A percentile compares a stretch with the other conserved stretches of the same genome.
phyloP scores from a whole-genome alignment of 2,797 vertebrate genomes.

The Macrochelys suwanniensis region DNA sequence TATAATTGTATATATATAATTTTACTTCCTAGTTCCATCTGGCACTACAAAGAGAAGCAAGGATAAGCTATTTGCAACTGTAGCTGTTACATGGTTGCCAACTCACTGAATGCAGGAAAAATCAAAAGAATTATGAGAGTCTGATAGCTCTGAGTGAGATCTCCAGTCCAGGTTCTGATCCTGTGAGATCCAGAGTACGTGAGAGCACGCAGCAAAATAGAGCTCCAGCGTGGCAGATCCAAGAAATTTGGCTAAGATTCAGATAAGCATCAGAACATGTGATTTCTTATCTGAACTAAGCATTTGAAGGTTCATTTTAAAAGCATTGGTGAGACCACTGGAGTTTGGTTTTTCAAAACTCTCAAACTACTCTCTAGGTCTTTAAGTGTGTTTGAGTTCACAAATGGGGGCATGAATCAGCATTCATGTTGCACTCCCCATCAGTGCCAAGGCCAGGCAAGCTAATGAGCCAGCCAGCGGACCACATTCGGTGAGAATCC shows the following conservation, averaged over 20 bases:
- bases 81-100: neutral
- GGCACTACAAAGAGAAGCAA: neutral
- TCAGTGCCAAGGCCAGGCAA: too few relatives aligned
- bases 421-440: too few relatives aligned
- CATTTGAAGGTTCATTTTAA: neutral
- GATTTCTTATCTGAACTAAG: neutral
- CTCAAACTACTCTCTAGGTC: neutral
- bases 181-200: neutral
- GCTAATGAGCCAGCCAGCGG: too few relatives aligned
- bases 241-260: neutral
- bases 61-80: too few relatives aligned
- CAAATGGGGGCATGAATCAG: too few relatives aligned
- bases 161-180: neutral
- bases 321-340: neutral
- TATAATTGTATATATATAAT: neutral
- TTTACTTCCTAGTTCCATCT: neutral
- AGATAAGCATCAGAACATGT: neutral
- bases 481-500: too few relatives aligned
- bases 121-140: neutral
- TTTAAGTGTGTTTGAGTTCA: neutral
- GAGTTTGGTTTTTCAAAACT: neutral
- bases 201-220: neutral
- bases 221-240: neutral
- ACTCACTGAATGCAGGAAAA: neutral
- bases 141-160: neutral